These are phyloP conservation scores for Serrognathus titanus DNA, from an alignment of 2,888 invertebrate genomes.

Conservation along the genomic window DNA sequence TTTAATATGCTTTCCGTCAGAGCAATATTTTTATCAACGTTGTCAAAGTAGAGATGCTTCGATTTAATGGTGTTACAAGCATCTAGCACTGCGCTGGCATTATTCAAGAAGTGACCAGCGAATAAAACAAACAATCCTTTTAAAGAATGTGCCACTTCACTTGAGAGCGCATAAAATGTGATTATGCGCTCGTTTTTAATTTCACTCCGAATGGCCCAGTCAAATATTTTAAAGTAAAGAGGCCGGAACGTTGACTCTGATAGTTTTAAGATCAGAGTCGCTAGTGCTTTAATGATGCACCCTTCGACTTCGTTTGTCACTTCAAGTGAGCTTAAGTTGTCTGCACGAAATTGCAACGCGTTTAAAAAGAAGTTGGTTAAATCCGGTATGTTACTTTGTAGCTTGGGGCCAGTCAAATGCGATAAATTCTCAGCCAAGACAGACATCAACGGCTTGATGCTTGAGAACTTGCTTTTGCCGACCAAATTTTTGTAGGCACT, in stretches of 20 bases:
- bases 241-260: constrained; percentile 88
- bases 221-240: constrained; percentile 79
- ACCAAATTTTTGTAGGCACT: constrained; percentile 62
- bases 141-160: constrained; percentile 73
- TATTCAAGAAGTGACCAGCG: constrained; percentile 79
- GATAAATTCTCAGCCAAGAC: constrained; percentile 71
- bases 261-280: constrained; percentile 77
- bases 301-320: constrained; percentile 65
- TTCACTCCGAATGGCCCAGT: constrained; percentile 74
- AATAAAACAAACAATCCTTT: constrained; percentile 89
- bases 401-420: constrained; percentile 60
- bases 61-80: constrained; percentile 63
- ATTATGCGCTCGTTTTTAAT: constrained; percentile 65
- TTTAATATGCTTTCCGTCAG: constrained; percentile 70
- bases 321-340: constrained; percentile 43
- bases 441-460: constrained; percentile 70
- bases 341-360: constrained; percentile 65
- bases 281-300: constrained; percentile 72
- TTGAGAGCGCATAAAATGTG: constrained; percentile 80
- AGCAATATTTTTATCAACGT: constrained; percentile 57
- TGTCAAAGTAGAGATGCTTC: constrained; percentile 52
- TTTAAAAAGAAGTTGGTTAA: constrained; percentile 73
- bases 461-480: constrained; percentile 57
- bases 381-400: constrained; percentile 61
- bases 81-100: constrained; percentile 71